These are phyloP conservation scores for Cosmia pyralina DNA, from an alignment of 2,888 invertebrate genomes.

Conservation along the genomic window DNA sequence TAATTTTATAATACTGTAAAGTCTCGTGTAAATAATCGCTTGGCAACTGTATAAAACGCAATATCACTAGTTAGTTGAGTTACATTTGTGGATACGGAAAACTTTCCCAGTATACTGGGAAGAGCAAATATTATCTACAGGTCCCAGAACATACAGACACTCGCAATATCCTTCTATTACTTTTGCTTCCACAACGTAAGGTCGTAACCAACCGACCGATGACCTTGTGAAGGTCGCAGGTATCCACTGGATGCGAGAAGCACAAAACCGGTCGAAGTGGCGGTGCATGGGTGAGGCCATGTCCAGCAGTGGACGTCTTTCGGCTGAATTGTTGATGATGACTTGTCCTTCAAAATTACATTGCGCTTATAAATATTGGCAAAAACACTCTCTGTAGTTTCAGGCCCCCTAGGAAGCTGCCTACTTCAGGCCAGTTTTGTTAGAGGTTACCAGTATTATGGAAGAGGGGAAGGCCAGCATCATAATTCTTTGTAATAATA, in stretches of 20 bases:
- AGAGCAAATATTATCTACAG: slow-evolving; percentile 32
- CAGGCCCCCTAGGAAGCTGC: no score
- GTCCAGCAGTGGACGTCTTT: no score
- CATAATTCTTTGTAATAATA: not conserved
- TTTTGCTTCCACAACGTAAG: not conserved
- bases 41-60: slow-evolving; percentile 18
- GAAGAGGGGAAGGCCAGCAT: not conserved
- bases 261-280: no score
- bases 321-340: no score
- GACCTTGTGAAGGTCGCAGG: no score
- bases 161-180: slow-evolving; percentile 2
- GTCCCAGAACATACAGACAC: not conserved
- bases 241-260: no score
- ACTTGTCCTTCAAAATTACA: slow-evolving; percentile 9
- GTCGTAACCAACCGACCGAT: no score
- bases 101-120: slow-evolving; percentile 19
- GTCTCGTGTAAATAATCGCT: slow-evolving; percentile 2
- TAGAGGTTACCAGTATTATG: no score
- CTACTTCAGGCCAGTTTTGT: not conserved
- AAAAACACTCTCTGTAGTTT: not conserved
- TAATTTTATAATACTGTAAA: not conserved
- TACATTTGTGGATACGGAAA: slow-evolving; percentile 19
- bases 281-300: no score
- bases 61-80: slow-evolving; percentile 25
- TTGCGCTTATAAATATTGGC: not conserved